phyloP scores from a whole-genome alignment of 2,888 invertebrate species.

The Heliconius ismenius region DNA sequence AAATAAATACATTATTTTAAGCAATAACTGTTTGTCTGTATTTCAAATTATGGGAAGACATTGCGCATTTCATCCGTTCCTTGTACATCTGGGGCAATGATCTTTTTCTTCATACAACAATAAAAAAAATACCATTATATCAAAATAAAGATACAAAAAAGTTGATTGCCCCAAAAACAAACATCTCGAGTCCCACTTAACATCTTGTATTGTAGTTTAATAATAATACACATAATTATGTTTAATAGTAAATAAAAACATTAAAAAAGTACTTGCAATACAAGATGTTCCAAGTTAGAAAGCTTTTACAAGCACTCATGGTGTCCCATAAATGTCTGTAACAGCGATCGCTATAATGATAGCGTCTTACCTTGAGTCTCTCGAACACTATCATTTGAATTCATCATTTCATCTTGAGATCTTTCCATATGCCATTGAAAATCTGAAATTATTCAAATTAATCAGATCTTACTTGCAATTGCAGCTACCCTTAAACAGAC shows the following conservation, averaged over 20 bases:
- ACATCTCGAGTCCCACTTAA: conserved; percentile 68
- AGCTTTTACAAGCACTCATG: conserved; percentile 35
- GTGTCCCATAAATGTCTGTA: conserved; percentile 30
- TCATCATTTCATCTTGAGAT: conserved; percentile 92
- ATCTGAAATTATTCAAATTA: conserved; percentile 80
- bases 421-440: conserved; percentile 94
- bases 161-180: conserved; percentile 69
- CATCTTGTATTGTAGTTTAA: conserved; percentile 60
- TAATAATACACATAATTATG: conserved; percentile 9
- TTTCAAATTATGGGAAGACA: conserved; percentile 82
- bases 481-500: not conserved
- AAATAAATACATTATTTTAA: conserved; percentile 77
- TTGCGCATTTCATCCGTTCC: conserved; percentile 83
- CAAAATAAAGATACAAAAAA: conserved; percentile 44
- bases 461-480: not conserved
- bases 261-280: conserved; percentile 53
- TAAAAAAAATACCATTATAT: not conserved
- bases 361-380: conserved; percentile 93
- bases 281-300: conserved; percentile 58
- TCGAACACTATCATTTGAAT: conserved; percentile 92
- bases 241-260: conserved; percentile 26
- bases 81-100: conserved; percentile 73
- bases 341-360: conserved; percentile 35
- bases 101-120: conserved; percentile 53
- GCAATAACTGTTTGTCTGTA: conserved; percentile 74